Evolutionary conservation across 1,140 invertebrate genomes (phyloP), one percentile per base, ranked within the genome.

Genomic region (Dendrolimus kikuchii): DNA sequence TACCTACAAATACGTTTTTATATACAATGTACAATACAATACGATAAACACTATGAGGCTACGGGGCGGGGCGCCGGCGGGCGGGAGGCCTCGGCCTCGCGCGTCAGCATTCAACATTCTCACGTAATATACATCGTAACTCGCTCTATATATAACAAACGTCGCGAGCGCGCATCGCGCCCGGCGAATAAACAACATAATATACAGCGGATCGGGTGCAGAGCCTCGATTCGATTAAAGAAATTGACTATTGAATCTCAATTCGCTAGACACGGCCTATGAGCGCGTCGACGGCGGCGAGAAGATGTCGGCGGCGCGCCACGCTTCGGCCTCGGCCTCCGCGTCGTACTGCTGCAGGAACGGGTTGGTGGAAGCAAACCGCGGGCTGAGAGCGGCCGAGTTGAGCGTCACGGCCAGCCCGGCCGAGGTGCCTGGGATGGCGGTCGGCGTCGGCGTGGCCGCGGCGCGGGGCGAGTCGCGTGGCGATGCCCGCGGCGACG

Each of bases 291-390:
- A 71, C 54, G 79, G 65, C 58, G 75, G 70, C 60, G 78, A 83
- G 73, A 86, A 86, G 49, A 86, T 83, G 63, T 86, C 82, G 46
- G 77, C 68, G 64, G 79, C 73, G 60, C 73, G 82, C 82, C 82
- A 86, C 49, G 81, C 81, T 66, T 83, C 81, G 57, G 79, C 81
- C 63, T 86, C 82, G 62, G 71, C 81, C 62, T 86, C 82, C 48
- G 73, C 79, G 69, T 86, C 82, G 68, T 90, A 90, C 68, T 89
- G 87, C 79, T 90, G 81, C 66, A 91, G 71, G 74, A 91, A 91
- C 44, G 90, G 90, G 82, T 90, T 90, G 38, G 90, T 90, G 60
- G 89, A 89, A 66, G 49, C 89, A 5, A 89, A 89, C 6, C 88
- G 89, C 7, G 87, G 89, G 42, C 88, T 89, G 10, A 89, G 89